Evolutionary conservation across 2,888 invertebrate genomes (phyloP).

Genomic region (Choristoneura rosaceana): DNA sequence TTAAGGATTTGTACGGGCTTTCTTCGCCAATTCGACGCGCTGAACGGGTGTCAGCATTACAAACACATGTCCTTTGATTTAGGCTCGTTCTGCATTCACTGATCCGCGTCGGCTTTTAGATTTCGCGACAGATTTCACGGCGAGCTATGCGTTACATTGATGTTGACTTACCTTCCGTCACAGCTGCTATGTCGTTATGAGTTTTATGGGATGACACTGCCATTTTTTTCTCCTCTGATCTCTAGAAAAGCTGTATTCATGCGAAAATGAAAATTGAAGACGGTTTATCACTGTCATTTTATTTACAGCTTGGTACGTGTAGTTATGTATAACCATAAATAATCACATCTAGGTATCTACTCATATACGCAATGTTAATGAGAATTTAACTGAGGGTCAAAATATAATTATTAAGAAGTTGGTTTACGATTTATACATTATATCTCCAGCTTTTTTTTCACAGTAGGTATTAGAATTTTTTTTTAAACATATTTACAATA

Average conservation of each 20-base stretch:
- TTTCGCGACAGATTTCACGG: conserved; percentile 82
- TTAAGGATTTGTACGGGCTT: conserved; percentile 85
- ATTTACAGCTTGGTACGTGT: conserved; percentile 10
- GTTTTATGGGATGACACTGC: conserved; percentile 54
- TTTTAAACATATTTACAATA: too few relatives aligned
- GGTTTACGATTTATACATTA: neutral
- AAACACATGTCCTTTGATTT: conserved; percentile 83
- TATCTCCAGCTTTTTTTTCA: too few relatives aligned
- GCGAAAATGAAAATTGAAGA: conserved; percentile 25
- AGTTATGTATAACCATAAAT: too few relatives aligned
- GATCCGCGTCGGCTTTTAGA: conserved; percentile 78
- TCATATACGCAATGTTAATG: too few relatives aligned
- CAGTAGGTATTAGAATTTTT: too few relatives aligned
- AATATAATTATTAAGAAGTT: conserved; percentile 13
- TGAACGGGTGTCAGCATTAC: conserved; percentile 83
- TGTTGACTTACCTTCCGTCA: conserved; percentile 85
- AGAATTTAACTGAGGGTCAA: conserved; percentile 25
- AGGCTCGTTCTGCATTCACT: conserved; percentile 63
- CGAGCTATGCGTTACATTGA: conserved; percentile 81
- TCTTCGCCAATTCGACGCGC: conserved; percentile 81
- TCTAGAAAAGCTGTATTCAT: conserved; percentile 44
- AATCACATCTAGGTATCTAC: too few relatives aligned
- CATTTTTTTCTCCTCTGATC: conserved; percentile 43
- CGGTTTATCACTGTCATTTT: conserved; percentile 33
- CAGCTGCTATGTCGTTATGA: conserved; percentile 75